Evolutionary conservation across 2,797 vertebrate species (phyloP).

Genomic region (Siniperca undulata): DNA sequence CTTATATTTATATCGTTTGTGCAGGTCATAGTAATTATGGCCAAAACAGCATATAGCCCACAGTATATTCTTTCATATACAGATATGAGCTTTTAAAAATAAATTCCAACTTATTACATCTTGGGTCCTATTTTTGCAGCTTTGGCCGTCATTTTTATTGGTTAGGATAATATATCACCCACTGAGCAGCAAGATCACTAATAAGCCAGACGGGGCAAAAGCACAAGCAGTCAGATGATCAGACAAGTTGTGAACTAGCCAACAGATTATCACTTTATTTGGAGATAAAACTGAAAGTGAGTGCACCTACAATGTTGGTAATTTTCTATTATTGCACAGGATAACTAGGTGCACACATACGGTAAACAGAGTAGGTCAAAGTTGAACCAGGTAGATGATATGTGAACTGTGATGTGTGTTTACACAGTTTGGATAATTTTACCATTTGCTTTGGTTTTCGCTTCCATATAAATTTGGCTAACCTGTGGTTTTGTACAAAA

Average conservation of each 20-base stretch:
- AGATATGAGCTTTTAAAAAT: background rate
- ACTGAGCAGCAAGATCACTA: background rate
- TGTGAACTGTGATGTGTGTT: conserved; percentile 1
- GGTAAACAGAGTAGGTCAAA: background rate
- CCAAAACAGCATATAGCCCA: background rate
- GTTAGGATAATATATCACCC: background rate
- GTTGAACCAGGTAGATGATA: background rate
- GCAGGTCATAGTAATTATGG: background rate
- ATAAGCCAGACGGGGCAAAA: too few relatives aligned
- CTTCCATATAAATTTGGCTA: background rate
- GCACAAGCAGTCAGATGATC: background rate
- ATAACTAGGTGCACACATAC: background rate
- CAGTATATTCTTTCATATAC: background rate
- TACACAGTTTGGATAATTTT: background rate
- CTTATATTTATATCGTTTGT: background rate
- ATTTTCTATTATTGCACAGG: background rate
- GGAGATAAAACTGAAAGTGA: background rate
- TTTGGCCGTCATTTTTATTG: background rate
- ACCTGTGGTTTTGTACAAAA: background rate
- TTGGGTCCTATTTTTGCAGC: background rate
- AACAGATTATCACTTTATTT: background rate
- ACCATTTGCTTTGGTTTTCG: background rate
- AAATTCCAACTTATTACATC: background rate
- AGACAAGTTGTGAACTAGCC: background rate
- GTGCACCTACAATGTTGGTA: background rate